Conservation (phyloP, 2,888 invertebrate species). For the Odontocerum albicorne region DNA sequence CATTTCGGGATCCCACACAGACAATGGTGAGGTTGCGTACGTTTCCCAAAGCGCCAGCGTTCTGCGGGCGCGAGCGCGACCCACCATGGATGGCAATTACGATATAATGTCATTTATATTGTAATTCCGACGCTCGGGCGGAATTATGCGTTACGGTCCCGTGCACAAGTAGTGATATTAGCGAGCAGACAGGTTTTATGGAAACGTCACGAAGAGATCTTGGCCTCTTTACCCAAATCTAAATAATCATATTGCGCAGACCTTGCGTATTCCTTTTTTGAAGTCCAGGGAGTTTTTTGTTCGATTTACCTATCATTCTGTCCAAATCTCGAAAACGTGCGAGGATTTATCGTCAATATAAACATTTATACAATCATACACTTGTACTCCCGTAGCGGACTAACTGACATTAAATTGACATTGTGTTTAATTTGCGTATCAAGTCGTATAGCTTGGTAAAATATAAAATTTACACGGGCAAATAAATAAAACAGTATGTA, state of each 20-base stretch:
- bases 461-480: too few relatives aligned
- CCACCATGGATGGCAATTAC: conserved; percentile 10
- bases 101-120: conserved; percentile 22
- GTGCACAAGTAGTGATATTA: conserved; percentile 16
- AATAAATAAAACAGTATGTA: too few relatives aligned
- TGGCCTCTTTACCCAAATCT: conserved; percentile 37
- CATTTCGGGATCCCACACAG: conserved; percentile 21
- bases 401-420: conserved; percentile 17
- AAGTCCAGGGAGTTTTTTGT: not conserved
- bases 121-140: conserved; percentile 26
- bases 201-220: conserved; percentile 37
- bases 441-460: not conserved
- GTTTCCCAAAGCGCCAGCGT: too few relatives aligned
- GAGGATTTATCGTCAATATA: not conserved
- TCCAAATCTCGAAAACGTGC: not conserved
- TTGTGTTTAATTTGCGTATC: conserved; percentile 2
- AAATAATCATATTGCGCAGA: conserved; percentile 21
- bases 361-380: conserved; percentile 1
- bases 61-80: conserved; percentile 6
- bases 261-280: conserved; percentile 12
- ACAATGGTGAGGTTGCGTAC: conserved; percentile 9
- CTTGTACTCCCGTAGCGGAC: not conserved
- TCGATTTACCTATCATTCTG: not conserved
- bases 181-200: conserved; percentile 34
- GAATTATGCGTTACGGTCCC: conserved; percentile 36